phyloP scores from a whole-genome alignment of 2,888 invertebrate species.

The Matsumyia berberina region DNA sequence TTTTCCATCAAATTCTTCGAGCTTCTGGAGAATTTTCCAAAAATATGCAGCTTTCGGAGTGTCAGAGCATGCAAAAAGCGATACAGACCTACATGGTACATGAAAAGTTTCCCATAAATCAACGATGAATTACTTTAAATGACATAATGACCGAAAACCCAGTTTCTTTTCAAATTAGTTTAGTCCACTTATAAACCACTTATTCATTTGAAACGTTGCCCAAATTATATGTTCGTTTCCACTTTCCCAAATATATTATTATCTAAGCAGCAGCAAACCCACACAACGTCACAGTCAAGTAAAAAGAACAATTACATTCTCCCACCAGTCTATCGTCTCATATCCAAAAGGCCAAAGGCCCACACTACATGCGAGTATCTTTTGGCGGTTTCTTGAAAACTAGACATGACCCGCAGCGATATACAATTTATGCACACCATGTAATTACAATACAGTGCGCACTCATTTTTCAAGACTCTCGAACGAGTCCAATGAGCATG shows the following conservation, averaged over 20 bases:
- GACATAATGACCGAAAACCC: neutral
- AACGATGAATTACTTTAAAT: neutral
- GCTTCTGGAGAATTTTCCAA: no score
- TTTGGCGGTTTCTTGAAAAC: neutral
- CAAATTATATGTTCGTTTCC: neutral
- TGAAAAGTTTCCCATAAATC: no score
- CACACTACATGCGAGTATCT: neutral
- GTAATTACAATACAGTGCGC: conserved; percentile 37
- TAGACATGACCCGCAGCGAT: neutral
- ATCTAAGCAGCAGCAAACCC: neutral
- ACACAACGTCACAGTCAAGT: neutral
- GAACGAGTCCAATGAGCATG: conserved; percentile 47
- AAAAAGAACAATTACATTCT: conserved; percentile 3
- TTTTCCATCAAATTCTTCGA: no score
- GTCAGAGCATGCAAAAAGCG: no score
- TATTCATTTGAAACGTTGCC: neutral
- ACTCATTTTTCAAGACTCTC: conserved; percentile 40
- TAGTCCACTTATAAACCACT: neutral
- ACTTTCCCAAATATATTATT: neutral
- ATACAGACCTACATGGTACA: no score
- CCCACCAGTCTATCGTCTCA: neutral
- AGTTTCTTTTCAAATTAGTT: neutral
- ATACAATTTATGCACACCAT: conserved; percentile 33
- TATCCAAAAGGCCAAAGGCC: neutral
- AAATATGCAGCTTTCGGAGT: no score